Evolutionary conservation across 2,797 vertebrate genomes (phyloP).

Genomic region (Tokudaia muenninki): DNA sequence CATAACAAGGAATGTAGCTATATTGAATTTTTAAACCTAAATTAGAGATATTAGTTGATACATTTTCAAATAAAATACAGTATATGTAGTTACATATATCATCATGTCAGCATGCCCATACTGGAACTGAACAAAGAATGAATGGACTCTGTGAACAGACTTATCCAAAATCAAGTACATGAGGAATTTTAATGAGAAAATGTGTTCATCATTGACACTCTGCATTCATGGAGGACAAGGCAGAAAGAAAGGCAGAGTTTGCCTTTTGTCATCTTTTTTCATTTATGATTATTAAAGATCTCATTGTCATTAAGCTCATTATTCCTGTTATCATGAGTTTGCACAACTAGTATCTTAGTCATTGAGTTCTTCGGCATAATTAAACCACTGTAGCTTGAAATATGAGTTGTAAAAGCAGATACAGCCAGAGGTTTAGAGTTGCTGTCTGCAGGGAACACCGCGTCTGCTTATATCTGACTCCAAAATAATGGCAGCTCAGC

Average conservation of each 20-base stretch:
- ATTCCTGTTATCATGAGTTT: not conserved
- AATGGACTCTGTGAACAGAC: not conserved
- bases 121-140: not conserved
- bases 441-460: not conserved
- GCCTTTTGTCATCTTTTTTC: not conserved
- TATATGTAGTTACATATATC: not conserved
- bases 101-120: not conserved
- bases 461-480: not conserved
- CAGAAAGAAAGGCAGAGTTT: not conserved
- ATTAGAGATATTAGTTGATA: not conserved
- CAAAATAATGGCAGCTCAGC: not conserved
- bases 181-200: conserved; percentile 59
- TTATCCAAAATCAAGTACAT: not conserved
- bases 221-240: not conserved
- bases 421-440: not conserved
- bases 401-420: conserved; percentile 30
- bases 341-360: conserved; percentile 19
- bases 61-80: conserved; percentile 14
- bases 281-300: not conserved
- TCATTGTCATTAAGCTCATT: not conserved
- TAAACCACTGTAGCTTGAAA: conserved; percentile 52
- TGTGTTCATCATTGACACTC: not conserved
- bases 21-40: not conserved
- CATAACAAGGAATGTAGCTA: not conserved
- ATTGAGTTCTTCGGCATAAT: not conserved